phyloP scores from a whole-genome alignment of 2,797 vertebrate genomes.

The Chaenodraco wilsoni region DNA sequence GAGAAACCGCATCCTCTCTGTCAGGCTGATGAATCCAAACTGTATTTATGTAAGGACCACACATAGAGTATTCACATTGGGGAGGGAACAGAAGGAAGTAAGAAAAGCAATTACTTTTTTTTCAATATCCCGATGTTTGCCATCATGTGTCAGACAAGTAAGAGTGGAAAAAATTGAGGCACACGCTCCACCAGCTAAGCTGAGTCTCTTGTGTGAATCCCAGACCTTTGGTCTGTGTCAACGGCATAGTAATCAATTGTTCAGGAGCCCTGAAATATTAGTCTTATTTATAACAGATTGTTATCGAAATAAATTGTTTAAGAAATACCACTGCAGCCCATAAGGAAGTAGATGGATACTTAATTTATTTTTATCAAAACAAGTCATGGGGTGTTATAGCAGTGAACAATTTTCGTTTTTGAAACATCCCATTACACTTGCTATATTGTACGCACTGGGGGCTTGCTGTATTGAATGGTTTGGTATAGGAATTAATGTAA shows the following conservation, averaged over 20 bases:
- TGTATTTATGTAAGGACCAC: conserved; percentile 50
- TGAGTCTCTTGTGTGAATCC: conserved; percentile 29
- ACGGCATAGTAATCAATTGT: conserved; percentile 42
- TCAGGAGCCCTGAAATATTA: conserved; percentile 21
- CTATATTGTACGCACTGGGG: conserved; percentile 33
- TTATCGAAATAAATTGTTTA: conserved; percentile 12
- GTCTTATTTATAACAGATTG: conserved; percentile 13
- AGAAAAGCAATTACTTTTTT: conserved; percentile 68
- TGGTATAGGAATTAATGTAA: conserved; percentile 66
- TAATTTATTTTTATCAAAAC: conserved; percentile 53
- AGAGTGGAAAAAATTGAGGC: conserved; percentile 41
- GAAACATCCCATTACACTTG: conserved; percentile 46
- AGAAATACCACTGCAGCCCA: conserved; percentile 3
- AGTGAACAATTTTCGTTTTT: conserved; percentile 54
- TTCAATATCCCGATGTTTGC: conserved; percentile 44
- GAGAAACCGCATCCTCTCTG: conserved; percentile 40
- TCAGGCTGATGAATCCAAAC: conserved; percentile 43
- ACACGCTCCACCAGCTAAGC: conserved; percentile 34
- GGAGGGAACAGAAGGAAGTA: conserved; percentile 33
- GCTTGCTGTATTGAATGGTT: conserved; percentile 49
- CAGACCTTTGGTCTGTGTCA: conserved; percentile 51
- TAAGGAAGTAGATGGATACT: conserved; percentile 18
- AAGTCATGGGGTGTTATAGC: conserved; percentile 18
- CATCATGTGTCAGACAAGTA: conserved; percentile 60
- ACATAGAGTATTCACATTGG: conserved; percentile 11